Base-by-base conservation (phyloP, 2,888 invertebrate species). In the Lycophotia porphyrea region DNA sequence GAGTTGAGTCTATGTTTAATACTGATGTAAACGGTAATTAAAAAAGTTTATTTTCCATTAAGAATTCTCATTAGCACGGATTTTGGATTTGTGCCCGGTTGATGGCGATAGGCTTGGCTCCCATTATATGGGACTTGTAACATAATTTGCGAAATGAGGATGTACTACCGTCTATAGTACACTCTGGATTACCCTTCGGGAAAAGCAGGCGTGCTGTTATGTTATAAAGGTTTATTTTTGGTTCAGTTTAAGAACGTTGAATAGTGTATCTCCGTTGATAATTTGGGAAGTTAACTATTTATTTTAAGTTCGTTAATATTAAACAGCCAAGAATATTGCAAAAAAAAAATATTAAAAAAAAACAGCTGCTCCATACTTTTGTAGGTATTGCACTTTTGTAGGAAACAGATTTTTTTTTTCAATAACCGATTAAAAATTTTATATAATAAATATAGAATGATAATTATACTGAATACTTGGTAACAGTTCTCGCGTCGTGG, bases 191-290 rank as follows among this genome's bases (percentile, higher is more conserved):
- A 24, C 21, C 47, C 21, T 47, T 47, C 18, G 1, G 21, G 5
- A 5, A 18, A 21, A 21, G 1, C 7, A 47, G 24, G 47, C 24
- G 47, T 47, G 47, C 2, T 7, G 44, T 2, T 47, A 63, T 61
- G 24, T 61, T 24, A 24, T 15, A 65, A 9, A 55, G 31, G 11
- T 36, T 71, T 63, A 47, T 47, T 61, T 67, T 55, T 36, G 24
- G 36, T 63, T 55, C n/a, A 63, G 66, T 27, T 18, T 63, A 66
- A 11, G 34, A 11, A 67, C 49, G 13, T 34, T 67, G 8, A 67
- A 67, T 55, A 44, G 36, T 18, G 13, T 67, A 36, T 75, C n/a
- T 75, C 74, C 72, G 44, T 71, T 55, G 5, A 64, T 71, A 74
- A 36, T 64, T 71, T 47, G 67, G 67, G 4, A 52, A 31, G 31